These are phyloP conservation scores for Enteromius thamalakanensis DNA, from an alignment of 2,797 vertebrate species.

Conservation along the genomic window DNA sequence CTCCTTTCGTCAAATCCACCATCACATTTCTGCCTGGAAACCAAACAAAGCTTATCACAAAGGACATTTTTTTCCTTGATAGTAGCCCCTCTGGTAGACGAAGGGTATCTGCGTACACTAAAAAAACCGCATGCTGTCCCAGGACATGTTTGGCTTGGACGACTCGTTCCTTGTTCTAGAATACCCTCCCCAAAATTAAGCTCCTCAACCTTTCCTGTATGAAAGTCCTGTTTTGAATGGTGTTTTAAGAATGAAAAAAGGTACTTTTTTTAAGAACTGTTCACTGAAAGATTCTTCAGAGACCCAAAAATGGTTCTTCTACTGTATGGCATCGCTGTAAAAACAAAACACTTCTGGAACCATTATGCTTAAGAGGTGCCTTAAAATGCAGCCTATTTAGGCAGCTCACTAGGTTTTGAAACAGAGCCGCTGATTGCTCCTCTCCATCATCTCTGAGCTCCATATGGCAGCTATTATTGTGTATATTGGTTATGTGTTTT, in stretches of 20 bases:
- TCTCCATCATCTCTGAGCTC: constrained; percentile 45
- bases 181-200: constrained; percentile 73
- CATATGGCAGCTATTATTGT: constrained; percentile 60
- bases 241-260: constrained; percentile 14
- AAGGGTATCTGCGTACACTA: constrained; percentile 61
- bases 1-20: constrained; percentile 38
- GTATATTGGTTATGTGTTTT: constrained; percentile 43
- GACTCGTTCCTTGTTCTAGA: constrained; percentile 61
- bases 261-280: background rate
- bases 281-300: background rate
- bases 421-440: background rate
- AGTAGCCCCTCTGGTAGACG: constrained; percentile 42
- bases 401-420: background rate
- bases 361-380: background rate
- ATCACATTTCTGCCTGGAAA: constrained; percentile 48
- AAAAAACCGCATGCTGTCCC: constrained; percentile 71
- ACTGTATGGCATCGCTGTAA: background rate
- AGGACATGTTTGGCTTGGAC: constrained; percentile 77
- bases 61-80: constrained; percentile 62
- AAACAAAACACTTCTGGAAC: background rate
- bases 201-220: constrained; percentile 49
- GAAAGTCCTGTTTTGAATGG: constrained; percentile 59
- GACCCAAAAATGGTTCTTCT: background rate
- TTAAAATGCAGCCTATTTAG: background rate
- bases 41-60: constrained; percentile 56